Percentiles rank a stretch among this genome's conserved stretches.
These are phyloP conservation scores for Osmoderma eremita DNA, from an alignment of 2,888 invertebrate species.

Conservation along the genomic window DNA sequence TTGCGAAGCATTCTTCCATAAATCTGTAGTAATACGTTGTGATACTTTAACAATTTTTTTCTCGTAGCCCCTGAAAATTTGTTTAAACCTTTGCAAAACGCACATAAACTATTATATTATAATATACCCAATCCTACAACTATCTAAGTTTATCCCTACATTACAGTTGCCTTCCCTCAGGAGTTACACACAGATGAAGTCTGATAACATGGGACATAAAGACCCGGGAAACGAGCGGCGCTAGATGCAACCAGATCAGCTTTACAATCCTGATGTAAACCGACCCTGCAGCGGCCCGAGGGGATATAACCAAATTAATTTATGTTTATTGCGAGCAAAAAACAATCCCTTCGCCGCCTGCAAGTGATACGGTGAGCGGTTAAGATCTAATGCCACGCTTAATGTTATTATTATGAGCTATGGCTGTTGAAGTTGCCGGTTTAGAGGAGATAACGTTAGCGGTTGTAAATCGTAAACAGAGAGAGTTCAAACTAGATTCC, in stretches of 20 bases:
- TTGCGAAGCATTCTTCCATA: no score
- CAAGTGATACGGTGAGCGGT: conserved; percentile 35
- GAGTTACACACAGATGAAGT: conserved; percentile 35
- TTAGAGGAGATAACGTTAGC: conserved; percentile 25
- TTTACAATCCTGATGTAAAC: conserved; percentile 50
- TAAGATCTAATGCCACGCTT: conserved; percentile 40
- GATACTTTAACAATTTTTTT: no score
- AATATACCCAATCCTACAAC: no score
- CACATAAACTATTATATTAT: no score
- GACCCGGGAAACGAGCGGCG: conserved; percentile 50
- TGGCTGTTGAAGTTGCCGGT: conserved; percentile 31
- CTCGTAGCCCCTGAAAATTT: no score
- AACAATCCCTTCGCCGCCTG: conserved; percentile 45
- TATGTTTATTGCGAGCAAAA: conserved; percentile 60
- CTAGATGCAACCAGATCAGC: conserved; percentile 50
- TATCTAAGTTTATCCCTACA: conserved; percentile 51
- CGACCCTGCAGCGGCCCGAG: conserved; percentile 51
- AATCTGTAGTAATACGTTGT: no score
- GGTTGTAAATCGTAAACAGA: conserved; percentile 25
- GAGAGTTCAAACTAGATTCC: no score
- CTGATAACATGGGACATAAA: conserved; percentile 50
- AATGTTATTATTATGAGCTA: conserved; percentile 40
- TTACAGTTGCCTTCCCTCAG: conserved; percentile 49
- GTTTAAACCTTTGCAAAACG: no score
- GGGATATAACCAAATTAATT: conserved; percentile 58